A percentile compares a stretch with the other conserved stretches of the same genome.
Evolutionary conservation across 2,113 vertebrate genomes (phyloP).

Genomic region (Spheniscus mendiculus): DNA sequence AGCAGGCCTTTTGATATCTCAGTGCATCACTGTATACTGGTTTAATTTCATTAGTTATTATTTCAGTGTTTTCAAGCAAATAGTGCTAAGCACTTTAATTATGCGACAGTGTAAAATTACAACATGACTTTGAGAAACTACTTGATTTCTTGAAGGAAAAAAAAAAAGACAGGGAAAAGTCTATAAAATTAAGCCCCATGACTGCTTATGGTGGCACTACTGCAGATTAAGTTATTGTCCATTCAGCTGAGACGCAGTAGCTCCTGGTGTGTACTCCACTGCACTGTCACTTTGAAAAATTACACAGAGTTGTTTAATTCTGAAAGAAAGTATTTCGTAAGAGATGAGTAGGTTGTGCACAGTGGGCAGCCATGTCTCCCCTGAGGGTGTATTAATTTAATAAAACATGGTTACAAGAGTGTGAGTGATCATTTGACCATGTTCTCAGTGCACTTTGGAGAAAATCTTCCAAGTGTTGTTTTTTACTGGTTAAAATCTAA

Average conservation of each 20-base stretch:
- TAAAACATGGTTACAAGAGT: not conserved
- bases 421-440: not conserved
- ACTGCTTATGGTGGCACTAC: not conserved
- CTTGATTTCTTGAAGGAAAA: too few relatives aligned
- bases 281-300: not conserved
- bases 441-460: not conserved
- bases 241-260: not conserved
- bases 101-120: not conserved
- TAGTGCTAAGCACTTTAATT: not conserved
- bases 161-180: not conserved
- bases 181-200: not conserved
- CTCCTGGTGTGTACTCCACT: not conserved
- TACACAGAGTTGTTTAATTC: not conserved
- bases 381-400: not conserved
- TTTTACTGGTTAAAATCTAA: not conserved
- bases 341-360: not conserved
- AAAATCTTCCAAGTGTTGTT: not conserved
- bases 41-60: not conserved
- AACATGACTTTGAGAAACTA: too few relatives aligned
- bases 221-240: not conserved
- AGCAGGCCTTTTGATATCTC: not conserved
- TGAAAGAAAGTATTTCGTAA: not conserved
- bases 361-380: not conserved
- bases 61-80: not conserved
- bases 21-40: accelerated